These are phyloP conservation scores for Meta bourneti DNA, from an alignment of 2,888 invertebrate species.

Conservation along the genomic window DNA sequence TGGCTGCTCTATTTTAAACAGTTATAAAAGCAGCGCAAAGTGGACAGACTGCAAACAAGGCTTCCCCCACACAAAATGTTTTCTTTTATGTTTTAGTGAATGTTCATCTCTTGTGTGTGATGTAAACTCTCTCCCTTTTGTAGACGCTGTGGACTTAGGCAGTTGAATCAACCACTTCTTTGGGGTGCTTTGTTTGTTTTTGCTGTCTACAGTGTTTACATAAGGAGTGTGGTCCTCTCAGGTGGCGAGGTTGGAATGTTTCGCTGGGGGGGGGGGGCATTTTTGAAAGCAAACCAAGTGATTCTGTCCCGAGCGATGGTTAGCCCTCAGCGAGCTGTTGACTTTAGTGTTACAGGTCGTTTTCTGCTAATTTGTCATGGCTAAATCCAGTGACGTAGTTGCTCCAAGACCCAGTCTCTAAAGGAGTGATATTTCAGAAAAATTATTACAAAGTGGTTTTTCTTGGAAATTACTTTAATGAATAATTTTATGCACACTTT, in stretches of 20 bases:
- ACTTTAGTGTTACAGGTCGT: too few species aligned
- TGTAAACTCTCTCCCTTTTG: conserved; percentile 41
- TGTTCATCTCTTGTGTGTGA: conserved; percentile 18
- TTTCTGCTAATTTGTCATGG: too few species aligned
- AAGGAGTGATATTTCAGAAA: too few species aligned
- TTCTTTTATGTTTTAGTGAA: conserved; percentile 9
- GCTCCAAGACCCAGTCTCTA: too few species aligned
- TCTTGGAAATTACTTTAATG: too few species aligned
- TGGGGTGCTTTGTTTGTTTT: conserved; percentile 16
- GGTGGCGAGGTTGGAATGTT: background rate
- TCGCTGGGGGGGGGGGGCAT: background rate
- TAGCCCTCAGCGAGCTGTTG: too few species aligned
- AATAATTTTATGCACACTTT: too few species aligned
- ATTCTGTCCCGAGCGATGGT: too few species aligned
- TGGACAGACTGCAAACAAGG: background rate
- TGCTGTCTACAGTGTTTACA: conserved; percentile 29
- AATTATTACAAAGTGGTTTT: too few species aligned
- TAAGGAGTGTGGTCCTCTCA: conserved; percentile 6
- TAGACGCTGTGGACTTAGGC: conserved; percentile 24
- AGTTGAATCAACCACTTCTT: conserved; percentile 45
- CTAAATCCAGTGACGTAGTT: too few species aligned
- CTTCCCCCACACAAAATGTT: conserved; percentile 26
- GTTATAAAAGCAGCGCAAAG: background rate
- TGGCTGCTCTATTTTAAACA: background rate
- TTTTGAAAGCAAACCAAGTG: background rate